Base-by-base conservation (phyloP, 2,797 vertebrate species). In the Yasuhikotakia modesta region DNA sequence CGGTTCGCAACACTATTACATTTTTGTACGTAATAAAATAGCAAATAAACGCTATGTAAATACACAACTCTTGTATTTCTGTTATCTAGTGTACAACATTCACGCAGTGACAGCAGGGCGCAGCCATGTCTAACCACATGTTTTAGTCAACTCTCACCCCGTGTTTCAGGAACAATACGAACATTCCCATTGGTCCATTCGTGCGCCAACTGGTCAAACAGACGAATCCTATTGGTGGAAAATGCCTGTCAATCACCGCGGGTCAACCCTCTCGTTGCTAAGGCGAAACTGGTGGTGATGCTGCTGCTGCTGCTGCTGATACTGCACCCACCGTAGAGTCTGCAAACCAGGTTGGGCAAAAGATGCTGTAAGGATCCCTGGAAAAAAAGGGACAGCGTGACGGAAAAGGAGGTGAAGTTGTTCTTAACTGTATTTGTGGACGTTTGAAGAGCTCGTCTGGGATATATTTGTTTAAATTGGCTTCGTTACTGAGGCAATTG, bases 231-330 rank as follows among this genome's bases (percentile, higher is more conserved):
- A 93, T 92, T 92, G 90, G 92, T 21, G 67, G 1, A 8, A 1
- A 1, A 0, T 0, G 11, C 27, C 53, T 84, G 75, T 89, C 92
- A 87, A 57, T 92, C 87, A 4, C 79, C 5, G 50, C 16, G 58
- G 72, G 39, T 55, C 87, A 81, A 78, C 86, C 88, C 82, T 82
- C 83, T 80, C 89, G 91, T 92, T 92, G 91, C 91, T 92, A 91
- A 90, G 89, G 89, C 87, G 84, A 90, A 87, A 86, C 85, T 86
- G 84, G 79, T 85, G 80, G 79, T 82, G 87, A 85, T 87, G 87
- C 85, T 82, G 87, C 83, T 27, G 27, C n/a, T 84, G 89, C 87
- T 86, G 82, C 85, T 83, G 90, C 84, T 85, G 81, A 88, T 83
- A 81, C 83, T 78, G 82, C 85, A 79, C 79, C 83, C 73, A 85